Conservation (phyloP, 2,797 vertebrate genomes). For the Anguilla pacifica region DNA sequence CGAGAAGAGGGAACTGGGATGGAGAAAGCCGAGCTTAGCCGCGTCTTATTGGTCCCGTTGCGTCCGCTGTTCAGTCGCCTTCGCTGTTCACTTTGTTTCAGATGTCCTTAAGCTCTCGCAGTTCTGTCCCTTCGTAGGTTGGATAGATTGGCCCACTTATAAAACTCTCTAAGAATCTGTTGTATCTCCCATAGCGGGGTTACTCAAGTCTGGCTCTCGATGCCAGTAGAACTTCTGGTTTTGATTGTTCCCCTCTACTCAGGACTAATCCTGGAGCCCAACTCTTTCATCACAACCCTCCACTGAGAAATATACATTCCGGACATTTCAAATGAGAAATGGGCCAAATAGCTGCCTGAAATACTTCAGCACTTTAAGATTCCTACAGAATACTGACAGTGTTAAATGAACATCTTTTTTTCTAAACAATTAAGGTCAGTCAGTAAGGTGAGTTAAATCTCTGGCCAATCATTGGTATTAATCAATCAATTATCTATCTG, state of each 20-base stretch:
- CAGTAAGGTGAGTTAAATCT: background rate
- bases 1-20: slow-evolving; percentile 7
- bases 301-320: too few relatives aligned
- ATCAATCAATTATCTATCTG: background rate
- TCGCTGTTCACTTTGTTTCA: slow-evolving; percentile 1
- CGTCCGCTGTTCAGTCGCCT: slow-evolving; percentile 8
- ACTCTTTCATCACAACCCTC: too few relatives aligned
- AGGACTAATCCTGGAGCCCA: too few relatives aligned
- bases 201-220: background rate
- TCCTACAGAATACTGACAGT: too few relatives aligned
- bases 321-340: too few relatives aligned
- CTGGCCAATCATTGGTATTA: background rate
- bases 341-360: too few relatives aligned
- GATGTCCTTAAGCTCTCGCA: slow-evolving; percentile 5
- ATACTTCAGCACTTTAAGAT: too few relatives aligned
- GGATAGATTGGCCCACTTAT: background rate
- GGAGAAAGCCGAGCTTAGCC: slow-evolving; percentile 22
- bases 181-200: background rate
- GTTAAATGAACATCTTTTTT: too few relatives aligned
- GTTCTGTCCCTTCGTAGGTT: slow-evolving; percentile 1
- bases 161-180: background rate
- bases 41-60: slow-evolving; percentile 37
- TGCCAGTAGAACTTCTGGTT: background rate
- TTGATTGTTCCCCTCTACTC: background rate
- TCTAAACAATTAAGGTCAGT: too few relatives aligned